Evolutionary conservation across 2,888 invertebrate genomes (phyloP), one percentile per base, ranked within the genome.

Genomic region (Cryptocephalus moraei): DNA sequence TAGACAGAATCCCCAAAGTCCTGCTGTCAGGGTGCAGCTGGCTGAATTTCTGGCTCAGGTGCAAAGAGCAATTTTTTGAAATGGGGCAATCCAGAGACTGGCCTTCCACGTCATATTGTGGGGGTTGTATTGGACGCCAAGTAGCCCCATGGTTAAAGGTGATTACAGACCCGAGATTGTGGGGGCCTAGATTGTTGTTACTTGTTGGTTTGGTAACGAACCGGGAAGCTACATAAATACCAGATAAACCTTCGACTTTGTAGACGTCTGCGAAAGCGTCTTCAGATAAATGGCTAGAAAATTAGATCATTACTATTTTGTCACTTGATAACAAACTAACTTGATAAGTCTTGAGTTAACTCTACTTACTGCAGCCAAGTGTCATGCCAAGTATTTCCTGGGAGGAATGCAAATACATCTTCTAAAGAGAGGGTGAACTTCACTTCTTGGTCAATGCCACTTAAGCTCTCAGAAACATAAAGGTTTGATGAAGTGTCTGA

Each of bases 201-300:
- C 38, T 41, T 4, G 43, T 44, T 4, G 75, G 73, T 59, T 78
- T 78, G 1, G 74, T 69, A 32, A 75, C 73, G 1, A 91, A 79
- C 63, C 84, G 82, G 0, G 91, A 91, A 1, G 90, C 92, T 52
- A 94, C 90, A 72, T 91, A 93, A 56, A 93, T 86, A 0, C 93
- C 93, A 40, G 83, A 76, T 43, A 93, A 71, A 0, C 92, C 92
- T 66, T 88, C 85, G 0, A 94, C 88, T 62, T 85, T 86, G 68
- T 92, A 90, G 1, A 93, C 71, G 65, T 93, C 93, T 2, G 88
- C 86, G 72, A 93, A 92, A 0, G 87, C 75, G 54, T 89, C 86
- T 53, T 87, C 85, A 0, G 84, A 79, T 8, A 86, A 80, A 53
- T 84, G 84, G 61, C 90, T 90, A 66, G 32, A 50, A 49, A 47